These are phyloP conservation scores for Hyperoplus immaculatus DNA, from an alignment of 2,797 vertebrate species.

Conservation along the genomic window DNA sequence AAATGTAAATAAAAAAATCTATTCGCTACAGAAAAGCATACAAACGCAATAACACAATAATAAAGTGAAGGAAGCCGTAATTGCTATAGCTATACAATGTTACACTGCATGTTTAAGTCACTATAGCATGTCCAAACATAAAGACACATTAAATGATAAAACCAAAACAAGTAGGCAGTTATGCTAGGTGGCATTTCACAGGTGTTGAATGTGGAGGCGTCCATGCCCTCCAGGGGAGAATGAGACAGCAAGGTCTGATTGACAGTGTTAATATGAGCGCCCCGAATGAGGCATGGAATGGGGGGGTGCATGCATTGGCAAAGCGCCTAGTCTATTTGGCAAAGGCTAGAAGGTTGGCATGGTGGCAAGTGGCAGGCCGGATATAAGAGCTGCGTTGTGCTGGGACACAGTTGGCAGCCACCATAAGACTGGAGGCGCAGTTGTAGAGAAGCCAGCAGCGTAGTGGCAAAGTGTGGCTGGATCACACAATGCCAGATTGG, in stretches of 20 bases:
- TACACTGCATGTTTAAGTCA: slow-evolving; percentile 18
- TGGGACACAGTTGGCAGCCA: slow-evolving; percentile 79
- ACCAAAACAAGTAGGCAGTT: slow-evolving; percentile 46
- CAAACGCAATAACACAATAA: background rate
- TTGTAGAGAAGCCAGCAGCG: slow-evolving; percentile 76
- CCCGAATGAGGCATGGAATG: slow-evolving; percentile 50
- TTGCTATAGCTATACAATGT: background rate
- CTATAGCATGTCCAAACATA: slow-evolving; percentile 13
- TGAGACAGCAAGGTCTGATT: slow-evolving; percentile 81
- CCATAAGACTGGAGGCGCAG: slow-evolving; percentile 65
- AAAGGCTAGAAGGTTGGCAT: slow-evolving; percentile 79
- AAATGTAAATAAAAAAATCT: background rate
- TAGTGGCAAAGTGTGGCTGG: slow-evolving; percentile 78
- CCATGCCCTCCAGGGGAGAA: slow-evolving; percentile 71
- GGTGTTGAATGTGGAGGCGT: slow-evolving; percentile 85
- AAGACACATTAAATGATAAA: slow-evolving; percentile 50
- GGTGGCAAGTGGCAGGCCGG: slow-evolving; percentile 79
- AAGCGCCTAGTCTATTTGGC: slow-evolving; percentile 75
- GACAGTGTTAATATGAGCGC: slow-evolving; percentile 86
- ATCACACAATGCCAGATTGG: slow-evolving; percentile 83
- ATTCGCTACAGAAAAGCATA: slow-evolving; percentile 10
- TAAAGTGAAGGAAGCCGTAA: background rate
- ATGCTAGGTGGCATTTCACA: slow-evolving; percentile 73
- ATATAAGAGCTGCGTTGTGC: slow-evolving; percentile 82
- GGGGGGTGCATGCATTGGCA: slow-evolving; percentile 76